Evolutionary conservation across 1,140 invertebrate genomes (phyloP), one percentile per base, ranked within the genome.

Genomic region (Trichoplusia ni): DNA sequence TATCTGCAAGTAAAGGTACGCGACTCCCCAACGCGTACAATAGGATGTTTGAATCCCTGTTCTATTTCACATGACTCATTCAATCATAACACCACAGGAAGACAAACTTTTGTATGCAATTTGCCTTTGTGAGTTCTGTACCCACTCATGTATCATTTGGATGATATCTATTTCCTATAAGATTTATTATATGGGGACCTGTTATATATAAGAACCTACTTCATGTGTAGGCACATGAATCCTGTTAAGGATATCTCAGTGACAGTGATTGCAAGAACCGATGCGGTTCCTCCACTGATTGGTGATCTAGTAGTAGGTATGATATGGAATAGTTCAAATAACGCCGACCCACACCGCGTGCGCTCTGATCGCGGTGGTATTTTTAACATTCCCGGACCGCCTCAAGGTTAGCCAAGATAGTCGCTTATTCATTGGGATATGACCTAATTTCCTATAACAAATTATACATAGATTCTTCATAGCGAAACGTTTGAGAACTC

Each of bases 351-450:
- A 70, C 77, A 71, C 71, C 56, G 73, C 80, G 82, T 73, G 74
- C 71, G 80, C 51, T 63, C 72, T 64, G 64, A 77, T 67, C 78
- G 77, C 77, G 71, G 78, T 67, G 78, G 84, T 90, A 90, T 90
- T 90, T 90, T 88, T 90, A 90, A 90, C 87, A 90, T 88, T 86
- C 86, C 79, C 86, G 79, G 84, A 83, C 79, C 84, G 80, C 80
- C 82, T 82, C 86, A 90, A 90, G 86, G 86, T 88, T 90, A 86
- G 70, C 77, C 69, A 81, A 88, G 84, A 90, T 82, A 83, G 76
- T 79, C 75, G 77, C 78, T 84, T 87, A 87, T 87, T 85, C 86
- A 86, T 87, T 81, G 71, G 78, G 75, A 82, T 88, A 88, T 88
- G 86, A 90, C 85, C 86, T 83, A 86, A 90, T 90, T 90, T 86